Evolutionary conservation across 2,797 vertebrate genomes (phyloP).

Genomic region (Loris lydekkerianus): DNA sequence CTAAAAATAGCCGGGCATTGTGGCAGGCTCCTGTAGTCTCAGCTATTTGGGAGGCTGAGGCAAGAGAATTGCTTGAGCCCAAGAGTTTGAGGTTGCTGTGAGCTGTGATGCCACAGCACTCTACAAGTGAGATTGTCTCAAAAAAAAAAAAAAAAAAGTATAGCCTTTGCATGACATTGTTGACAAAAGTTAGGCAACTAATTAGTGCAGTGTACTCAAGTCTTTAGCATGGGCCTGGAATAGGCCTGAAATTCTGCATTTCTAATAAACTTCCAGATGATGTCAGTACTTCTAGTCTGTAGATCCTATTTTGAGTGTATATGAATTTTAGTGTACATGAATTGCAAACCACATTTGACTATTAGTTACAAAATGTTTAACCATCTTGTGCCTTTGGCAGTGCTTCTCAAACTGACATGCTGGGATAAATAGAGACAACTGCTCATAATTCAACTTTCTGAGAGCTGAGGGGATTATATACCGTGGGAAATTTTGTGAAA

Average conservation of each 20-base stretch:
- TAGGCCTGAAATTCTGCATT: neutral
- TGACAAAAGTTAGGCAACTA: neutral
- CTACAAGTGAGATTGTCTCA: too few relatives aligned
- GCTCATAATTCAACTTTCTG: slow-evolving; percentile 41
- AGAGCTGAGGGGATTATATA: neutral
- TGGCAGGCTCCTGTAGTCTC: too few relatives aligned
- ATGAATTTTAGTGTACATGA: neutral
- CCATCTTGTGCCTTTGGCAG: neutral
- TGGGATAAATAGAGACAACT: neutral
- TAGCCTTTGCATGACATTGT: neutral
- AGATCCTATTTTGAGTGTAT: neutral
- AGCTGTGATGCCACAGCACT: too few relatives aligned
- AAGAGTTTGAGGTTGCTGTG: too few relatives aligned
- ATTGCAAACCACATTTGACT: slow-evolving; percentile 9
- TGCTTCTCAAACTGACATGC: neutral
- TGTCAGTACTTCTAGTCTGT: neutral
- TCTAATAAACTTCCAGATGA: neutral
- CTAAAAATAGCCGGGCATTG: too few relatives aligned
- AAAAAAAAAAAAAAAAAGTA: too few relatives aligned
- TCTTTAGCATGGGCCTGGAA: neutral
- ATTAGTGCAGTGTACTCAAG: slow-evolving; percentile 21
- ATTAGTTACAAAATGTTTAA: neutral
- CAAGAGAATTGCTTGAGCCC: too few relatives aligned
- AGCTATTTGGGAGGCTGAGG: too few relatives aligned
- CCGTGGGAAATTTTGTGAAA: neutral